Base-by-base conservation (phyloP, 2,888 invertebrate species). In the Brachylomia viminalis region DNA sequence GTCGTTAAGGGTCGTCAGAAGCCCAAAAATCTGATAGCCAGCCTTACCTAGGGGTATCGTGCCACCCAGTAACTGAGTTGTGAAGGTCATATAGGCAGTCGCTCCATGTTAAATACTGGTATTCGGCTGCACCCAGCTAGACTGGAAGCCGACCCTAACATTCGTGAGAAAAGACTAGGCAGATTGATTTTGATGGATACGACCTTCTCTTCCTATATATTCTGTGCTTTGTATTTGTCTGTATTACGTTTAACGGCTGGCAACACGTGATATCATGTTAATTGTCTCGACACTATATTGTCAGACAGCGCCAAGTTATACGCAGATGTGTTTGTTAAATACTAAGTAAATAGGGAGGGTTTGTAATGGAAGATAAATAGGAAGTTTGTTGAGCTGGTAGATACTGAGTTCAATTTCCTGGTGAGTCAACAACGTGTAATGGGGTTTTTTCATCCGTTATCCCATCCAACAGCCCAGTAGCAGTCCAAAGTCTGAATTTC, bases 221-320 rank as follows among this genome's bases (percentile, higher is more conserved):
- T 47, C 10, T 27, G 23, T 27, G 0, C 15, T 17, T 17, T 68
- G 42, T 30, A 27, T 66, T 61, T 17, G 30, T 1, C 42, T 65
- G n/a, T 68, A 66, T 68, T 47, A 56, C n/a, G 47, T 42, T 52
- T 68, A 45, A 69, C 38, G 27, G 47, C 72, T 82, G 82, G 59
- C 56, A 61, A 77, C 73, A 72, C 74, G 77, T 82, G 73, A 71
- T 83, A 85, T 70, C 66, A 70, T 38, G 85, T 82, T 82, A 67
- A 82, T 85, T 83, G 75, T 75, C 42, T 56, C 27, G 61, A 59
- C 82, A 62, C 77, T 74, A 77, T 64, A 77, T 82, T 82, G 69
- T 38, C 56, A 47, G 38, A 66, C 71, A 65, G n/a, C 33, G 54
- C 64, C 73, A 59, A 79, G 64, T 79, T 64, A n/a, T 27, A 73